Evolutionary conservation across 2,888 invertebrate genomes (phyloP).

Genomic region (Lissocephala sabroskyi): DNA sequence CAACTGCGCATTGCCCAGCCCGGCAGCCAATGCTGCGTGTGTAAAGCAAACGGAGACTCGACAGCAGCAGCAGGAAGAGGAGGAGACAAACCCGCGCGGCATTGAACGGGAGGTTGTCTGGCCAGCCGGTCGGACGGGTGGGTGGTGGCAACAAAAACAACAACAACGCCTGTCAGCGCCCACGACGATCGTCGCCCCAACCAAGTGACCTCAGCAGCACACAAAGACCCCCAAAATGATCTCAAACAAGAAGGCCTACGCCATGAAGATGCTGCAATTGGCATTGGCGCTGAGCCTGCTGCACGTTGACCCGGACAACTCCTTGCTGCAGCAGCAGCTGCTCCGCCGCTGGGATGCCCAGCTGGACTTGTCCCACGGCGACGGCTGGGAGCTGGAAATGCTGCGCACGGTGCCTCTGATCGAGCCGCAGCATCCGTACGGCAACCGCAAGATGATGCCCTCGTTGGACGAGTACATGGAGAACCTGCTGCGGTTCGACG

Average conservation of each 20-base stretch:
- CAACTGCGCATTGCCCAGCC: too few relatives aligned
- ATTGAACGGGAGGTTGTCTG: conserved; percentile 60
- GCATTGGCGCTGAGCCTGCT: conserved; percentile 86
- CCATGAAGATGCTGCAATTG: conserved; percentile 86
- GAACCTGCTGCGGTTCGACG: conserved; percentile 75
- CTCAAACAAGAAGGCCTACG: conserved; percentile 86
- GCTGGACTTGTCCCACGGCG: conserved; percentile 66
- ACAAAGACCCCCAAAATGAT: conserved; percentile 75
- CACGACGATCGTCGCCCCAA: conserved; percentile 23
- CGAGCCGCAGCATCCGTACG: conserved; percentile 69
- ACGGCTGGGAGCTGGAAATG: conserved; percentile 72
- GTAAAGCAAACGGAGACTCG: too few relatives aligned
- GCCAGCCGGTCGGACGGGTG: too few relatives aligned
- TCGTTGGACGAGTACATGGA: conserved; percentile 58
- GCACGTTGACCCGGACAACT: conserved; percentile 83
- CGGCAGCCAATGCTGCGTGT: too few relatives aligned
- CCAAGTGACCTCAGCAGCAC: conserved; percentile 22
- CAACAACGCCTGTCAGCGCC: conserved; percentile 16
- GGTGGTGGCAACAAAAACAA: conserved; percentile 18
- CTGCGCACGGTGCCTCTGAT: conserved; percentile 68
- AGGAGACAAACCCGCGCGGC: conserved; percentile 43
- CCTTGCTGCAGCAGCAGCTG: conserved; percentile 76
- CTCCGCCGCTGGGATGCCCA: conserved; percentile 73
- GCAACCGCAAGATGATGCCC: conserved; percentile 71
- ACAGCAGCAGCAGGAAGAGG: conserved; percentile 11